Conservation (phyloP, 2,113 vertebrate species). For the Chionis minor region DNA sequence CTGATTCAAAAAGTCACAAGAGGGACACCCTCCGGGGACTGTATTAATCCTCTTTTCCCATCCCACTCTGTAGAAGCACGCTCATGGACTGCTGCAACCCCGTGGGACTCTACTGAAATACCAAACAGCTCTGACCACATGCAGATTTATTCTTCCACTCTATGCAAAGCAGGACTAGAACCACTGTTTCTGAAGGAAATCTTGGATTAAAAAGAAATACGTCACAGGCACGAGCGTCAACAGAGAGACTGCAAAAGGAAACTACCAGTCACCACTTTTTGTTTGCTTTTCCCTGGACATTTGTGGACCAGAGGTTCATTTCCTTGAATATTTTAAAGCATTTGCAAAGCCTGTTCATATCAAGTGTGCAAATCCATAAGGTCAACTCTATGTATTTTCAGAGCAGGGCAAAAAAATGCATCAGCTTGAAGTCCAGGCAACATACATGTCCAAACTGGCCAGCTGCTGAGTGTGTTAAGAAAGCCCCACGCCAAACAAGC, state of each 20-base stretch:
- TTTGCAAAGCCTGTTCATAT: neutral
- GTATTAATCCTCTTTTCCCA: constrained; percentile 9
- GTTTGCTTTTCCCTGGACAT: neutral
- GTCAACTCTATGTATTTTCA: neutral
- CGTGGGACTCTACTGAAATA: neutral
- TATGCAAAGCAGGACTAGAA: neutral
- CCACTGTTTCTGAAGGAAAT: neutral
- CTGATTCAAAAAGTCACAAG: constrained; percentile 16
- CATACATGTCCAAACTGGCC: neutral
- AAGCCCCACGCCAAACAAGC: neutral
- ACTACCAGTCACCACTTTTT: neutral
- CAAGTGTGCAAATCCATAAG: neutral
- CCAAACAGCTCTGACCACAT: neutral
- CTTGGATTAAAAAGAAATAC: neutral
- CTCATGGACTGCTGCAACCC: neutral
- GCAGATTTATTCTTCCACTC: neutral
- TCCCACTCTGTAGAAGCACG: neutral
- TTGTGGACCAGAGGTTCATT: neutral
- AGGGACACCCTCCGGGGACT: neutral
- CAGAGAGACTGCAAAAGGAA: neutral
- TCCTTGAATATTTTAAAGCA: neutral
- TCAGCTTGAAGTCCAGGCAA: neutral
- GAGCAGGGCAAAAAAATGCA: neutral
- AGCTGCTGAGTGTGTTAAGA: neutral
- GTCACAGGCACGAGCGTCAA: neutral